A percentile compares a stretch with the other conserved stretches of the same genome.
phyloP scores from a whole-genome alignment of 2,113 vertebrate species.

The Ovis aries region ARS-UI_Ramb_v3.0 NC_056064.1:36806501-36807000 shows the following conservation, averaged over 20 bases:
- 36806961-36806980: not conserved
- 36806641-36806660: not conserved
- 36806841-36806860: not conserved
- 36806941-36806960: not conserved
- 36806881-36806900: not conserved
- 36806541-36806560: not conserved
- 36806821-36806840: not conserved
- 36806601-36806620: not conserved
- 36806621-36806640: not conserved
- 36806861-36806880: not conserved
- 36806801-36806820: not conserved
- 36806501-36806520: not conserved
- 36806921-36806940: not conserved
- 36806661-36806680: not conserved
- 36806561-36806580: not conserved
- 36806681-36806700: not conserved
- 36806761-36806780: not conserved
- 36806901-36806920: not conserved
- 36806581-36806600: not conserved
- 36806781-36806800: not conserved
- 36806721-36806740: not conserved
- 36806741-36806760: not conserved
- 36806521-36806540: not conserved
- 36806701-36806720: not conserved
- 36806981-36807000: not conserved